Evolutionary conservation across 1,140 invertebrate genomes (phyloP).

Genomic region (Habropoda laboriosa): DNA sequence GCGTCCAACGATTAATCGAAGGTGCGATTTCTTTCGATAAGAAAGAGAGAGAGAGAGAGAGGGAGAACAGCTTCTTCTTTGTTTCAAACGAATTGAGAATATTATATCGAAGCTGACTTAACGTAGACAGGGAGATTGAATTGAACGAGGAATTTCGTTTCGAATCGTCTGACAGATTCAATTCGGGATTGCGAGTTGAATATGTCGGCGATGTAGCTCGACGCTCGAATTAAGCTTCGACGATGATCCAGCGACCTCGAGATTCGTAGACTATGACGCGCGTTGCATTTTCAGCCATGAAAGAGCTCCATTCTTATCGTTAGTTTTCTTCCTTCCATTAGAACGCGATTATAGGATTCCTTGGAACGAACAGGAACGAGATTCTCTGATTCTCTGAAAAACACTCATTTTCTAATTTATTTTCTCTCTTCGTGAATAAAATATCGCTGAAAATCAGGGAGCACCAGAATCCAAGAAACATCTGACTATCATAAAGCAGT

Average conservation of each 20-base stretch:
- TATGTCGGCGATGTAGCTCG: neutral
- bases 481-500: too few species aligned
- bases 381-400: too few species aligned
- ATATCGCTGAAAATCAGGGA: too few species aligned
- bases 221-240: conserved; percentile 26
- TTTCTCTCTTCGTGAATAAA: too few species aligned
- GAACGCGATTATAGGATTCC: neutral
- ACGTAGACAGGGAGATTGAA: neutral
- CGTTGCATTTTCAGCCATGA: neutral
- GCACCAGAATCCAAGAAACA: too few species aligned
- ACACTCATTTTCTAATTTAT: too few species aligned
- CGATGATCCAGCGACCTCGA: conserved; percentile 14
- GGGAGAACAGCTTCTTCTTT: neutral
- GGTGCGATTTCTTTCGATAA: neutral
- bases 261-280: conserved; percentile 31
- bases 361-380: neutral
- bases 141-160: neutral
- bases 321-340: conserved; percentile 31
- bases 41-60: neutral
- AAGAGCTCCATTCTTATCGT: conserved; percentile 34
- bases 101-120: neutral
- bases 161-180: neutral
- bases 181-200: conserved; percentile 1
- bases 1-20: neutral
- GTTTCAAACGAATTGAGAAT: neutral